Base-by-base conservation (phyloP, 2,888 invertebrate genomes). In the Polymixis lichenea region DNA sequence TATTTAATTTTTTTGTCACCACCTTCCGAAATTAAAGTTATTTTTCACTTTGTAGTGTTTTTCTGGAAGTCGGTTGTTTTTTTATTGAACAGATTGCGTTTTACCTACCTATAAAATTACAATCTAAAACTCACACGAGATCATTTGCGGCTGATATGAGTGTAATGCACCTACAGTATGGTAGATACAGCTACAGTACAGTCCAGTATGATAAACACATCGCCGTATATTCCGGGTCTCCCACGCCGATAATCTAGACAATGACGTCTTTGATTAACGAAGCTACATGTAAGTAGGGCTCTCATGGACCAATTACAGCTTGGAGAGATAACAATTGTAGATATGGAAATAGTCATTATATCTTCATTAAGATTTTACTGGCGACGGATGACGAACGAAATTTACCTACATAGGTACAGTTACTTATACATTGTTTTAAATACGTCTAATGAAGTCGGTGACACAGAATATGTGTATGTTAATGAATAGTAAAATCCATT, bases 231-330 rank as follows among this genome's bases (percentile, higher is more conserved):
- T 91, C 91, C 90, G 91, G 90, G 91, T 92, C 93, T 93, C 92
- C 92, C 93, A 93, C 93, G 92, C 91, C 83, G 87, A 91, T 92
- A 93, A 85, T 86, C 85, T 86, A 89, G 87, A 93, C 94, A 94
- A 94, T 92, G 90, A 89, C 87, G 90, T 88, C 92, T 92, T 92
- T 92, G 78, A 87, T 82, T 87, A 84, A 83, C 84, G 62, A 77
- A 84, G 77, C 80, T 79, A 62, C 81, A 70, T 84, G 80, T 81
- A 88, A 86, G 74, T 82, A 88, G 76, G 60, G 77, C 85, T 86
- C 88, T 80, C 80, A 84, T 87, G 78, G n/a, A 77, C 80, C 85
- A 81, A 80, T 82, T 84, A 86, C 80, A 51, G 73, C 62, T 80
- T 75, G 38, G 60, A 79, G 22, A 88, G 87, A 86, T 84, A 84